Evolutionary conservation across 2,888 invertebrate species (phyloP).

Genomic region (Scaptodrosophila latifasciaeformis): DNA sequence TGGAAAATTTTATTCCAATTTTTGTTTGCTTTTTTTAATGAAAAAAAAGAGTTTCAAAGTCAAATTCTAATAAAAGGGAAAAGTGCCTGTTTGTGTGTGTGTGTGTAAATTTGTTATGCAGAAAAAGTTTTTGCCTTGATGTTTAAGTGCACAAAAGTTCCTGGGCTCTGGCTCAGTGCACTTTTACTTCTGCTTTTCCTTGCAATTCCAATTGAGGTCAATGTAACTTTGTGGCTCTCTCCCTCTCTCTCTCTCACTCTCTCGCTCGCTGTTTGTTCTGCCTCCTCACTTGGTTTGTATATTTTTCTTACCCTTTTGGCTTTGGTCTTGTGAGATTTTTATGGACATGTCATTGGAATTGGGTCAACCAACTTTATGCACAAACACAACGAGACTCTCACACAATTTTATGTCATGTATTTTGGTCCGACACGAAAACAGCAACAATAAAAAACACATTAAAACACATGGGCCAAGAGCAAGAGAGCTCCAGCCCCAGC

Average conservation of each 20-base stretch:
- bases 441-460: too few species aligned
- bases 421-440: too few species aligned
- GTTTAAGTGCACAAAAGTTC: too few species aligned
- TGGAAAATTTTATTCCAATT: too few species aligned
- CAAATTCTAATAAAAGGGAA: background rate
- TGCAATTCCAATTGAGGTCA: conserved; percentile 22
- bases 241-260: background rate
- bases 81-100: conserved; percentile 5
- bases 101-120: conserved; percentile 4
- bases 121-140: too few species aligned
- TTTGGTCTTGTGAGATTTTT: background rate
- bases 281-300: background rate
- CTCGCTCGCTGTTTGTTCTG: background rate
- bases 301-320: background rate
- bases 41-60: background rate
- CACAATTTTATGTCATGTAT: too few species aligned
- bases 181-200: conserved; percentile 21
- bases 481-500: too few species aligned
- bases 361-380: conserved; percentile 9
- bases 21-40: too few species aligned
- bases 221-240: conserved; percentile 8
- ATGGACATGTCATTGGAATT: conserved; percentile 5
- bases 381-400: too few species aligned
- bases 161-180: too few species aligned
- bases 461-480: too few species aligned